A percentile compares a stretch with the other conserved stretches of the same genome.
These are phyloP conservation scores for Liopterus haemorrhoidalis DNA, from an alignment of 2,888 invertebrate genomes.

Conservation along the genomic window DNA sequence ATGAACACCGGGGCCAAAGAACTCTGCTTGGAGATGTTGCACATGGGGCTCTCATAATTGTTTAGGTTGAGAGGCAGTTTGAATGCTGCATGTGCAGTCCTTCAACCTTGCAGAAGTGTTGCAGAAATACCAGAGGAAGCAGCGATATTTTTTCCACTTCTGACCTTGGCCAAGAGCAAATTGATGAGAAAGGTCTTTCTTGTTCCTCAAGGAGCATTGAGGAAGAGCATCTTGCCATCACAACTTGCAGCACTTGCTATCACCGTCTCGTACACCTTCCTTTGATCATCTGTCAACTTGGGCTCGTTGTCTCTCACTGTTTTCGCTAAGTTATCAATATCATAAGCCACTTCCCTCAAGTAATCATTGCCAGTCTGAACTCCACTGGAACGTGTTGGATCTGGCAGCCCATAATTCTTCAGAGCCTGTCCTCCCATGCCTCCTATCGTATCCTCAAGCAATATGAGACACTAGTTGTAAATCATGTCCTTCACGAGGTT, in stretches of 20 bases:
- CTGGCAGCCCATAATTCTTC: constrained; percentile 4
- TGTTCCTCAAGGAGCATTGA: constrained; percentile 42
- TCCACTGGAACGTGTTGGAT: neutral
- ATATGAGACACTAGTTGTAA: constrained; percentile 3
- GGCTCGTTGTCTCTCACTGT: neutral
- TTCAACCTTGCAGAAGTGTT: constrained; percentile 40
- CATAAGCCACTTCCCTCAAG: constrained; percentile 15
- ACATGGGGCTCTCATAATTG: constrained; percentile 4
- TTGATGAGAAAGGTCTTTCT: constrained; percentile 41
- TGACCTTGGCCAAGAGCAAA: constrained; percentile 34
- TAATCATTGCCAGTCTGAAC: constrained; percentile 13
- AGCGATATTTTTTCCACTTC: constrained; percentile 35
- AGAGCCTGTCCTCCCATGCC: neutral
- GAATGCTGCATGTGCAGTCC: constrained; percentile 40
- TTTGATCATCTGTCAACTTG: neutral
- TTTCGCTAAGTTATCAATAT: constrained; percentile 8
- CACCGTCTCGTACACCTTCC: neutral
- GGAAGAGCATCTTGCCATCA: constrained; percentile 29
- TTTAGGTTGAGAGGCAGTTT: constrained; percentile 36
- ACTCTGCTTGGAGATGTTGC: constrained; percentile 32
- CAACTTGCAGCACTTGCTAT: constrained; percentile 8
- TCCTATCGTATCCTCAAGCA: neutral
- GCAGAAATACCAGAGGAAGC: constrained; percentile 42
- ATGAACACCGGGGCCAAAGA: constrained; percentile 31
- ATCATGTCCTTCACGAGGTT: neutral